Evolutionary conservation across 1,140 invertebrate species (phyloP), one percentile per base, ranked within the genome.

Genomic region (Caerostris darwini): DNA sequence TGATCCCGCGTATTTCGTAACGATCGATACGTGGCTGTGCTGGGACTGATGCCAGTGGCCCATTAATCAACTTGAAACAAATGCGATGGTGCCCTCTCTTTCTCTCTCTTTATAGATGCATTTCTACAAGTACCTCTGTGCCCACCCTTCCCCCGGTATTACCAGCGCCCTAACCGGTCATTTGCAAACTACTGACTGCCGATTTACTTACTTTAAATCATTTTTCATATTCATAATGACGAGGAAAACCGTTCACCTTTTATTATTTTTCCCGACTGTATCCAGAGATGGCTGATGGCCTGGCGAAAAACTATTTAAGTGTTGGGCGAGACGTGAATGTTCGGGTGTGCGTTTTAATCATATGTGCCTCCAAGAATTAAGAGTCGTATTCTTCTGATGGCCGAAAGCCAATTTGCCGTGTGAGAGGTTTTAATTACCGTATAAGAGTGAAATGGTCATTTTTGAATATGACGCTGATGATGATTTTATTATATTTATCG

Each of bases 11-110:
- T 93, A 93, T 93, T 93, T 77, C 92, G 61, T 34, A 34, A 56
- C 82, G 92, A 87, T 87, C 83, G 56, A 87, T 87, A 54, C 82
- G 34, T 77, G 50, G 92, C 81, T 81, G 92, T 77, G 92, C 69
- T 88, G 92, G 92, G 92, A 88, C 86, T 89, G 83, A 94, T 94
- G 85, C 85, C 92, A 94, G 85, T 94, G 54, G 5, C 56, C 92
- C 92, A 94, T 94, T 94, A 94, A 94, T 94, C 92, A 94, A 94
- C 85, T 94, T 88, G 92, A 94, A 94, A 94, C 92, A 94, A 94
- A 94, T 94, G 92, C 92, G 64, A 88, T 61, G 64, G 91, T 54
- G 59, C 77, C 58, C 50, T 50, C 59, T 19, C 81, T 81, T 57
- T 71, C 56, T 69, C 4, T 87, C 92, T 93, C 83, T 93, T 87